A percentile compares a stretch with the other conserved stretches of the same genome.
phyloP scores from a whole-genome alignment of 2,797 vertebrate species.

The Mormyrops boulengeri region DNA sequence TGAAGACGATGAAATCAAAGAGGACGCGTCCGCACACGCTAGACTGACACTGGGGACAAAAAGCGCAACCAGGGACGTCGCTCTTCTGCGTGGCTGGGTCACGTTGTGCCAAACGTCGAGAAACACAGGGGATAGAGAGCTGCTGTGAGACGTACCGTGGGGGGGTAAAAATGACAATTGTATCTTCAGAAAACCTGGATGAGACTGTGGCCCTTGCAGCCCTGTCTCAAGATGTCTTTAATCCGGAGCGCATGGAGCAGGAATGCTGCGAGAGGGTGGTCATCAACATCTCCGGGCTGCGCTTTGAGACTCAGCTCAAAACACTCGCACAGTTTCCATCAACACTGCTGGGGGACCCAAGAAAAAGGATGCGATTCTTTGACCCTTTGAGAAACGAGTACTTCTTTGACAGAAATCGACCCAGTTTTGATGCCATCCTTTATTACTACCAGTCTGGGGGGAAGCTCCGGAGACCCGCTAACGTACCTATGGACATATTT shows the following conservation, averaged over 20 bases:
- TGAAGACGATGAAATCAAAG: constrained; percentile 46
- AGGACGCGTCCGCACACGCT: constrained; percentile 45
- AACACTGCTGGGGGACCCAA: constrained; percentile 82
- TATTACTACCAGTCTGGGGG: constrained; percentile 92
- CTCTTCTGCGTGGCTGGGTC: constrained; percentile 36
- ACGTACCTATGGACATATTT: constrained; percentile 87
- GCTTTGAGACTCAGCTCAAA: constrained; percentile 86
- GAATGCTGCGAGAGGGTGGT: constrained; percentile 80
- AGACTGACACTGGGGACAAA: constrained; percentile 34
- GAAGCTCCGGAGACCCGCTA: constrained; percentile 76
- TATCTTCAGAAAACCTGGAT: constrained; percentile 65
- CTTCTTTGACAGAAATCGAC: constrained; percentile 88
- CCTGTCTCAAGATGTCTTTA: constrained; percentile 54
- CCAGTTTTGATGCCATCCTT: constrained; percentile 88
- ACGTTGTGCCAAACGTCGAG: constrained; percentile 18
- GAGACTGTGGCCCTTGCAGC: constrained; percentile 54
- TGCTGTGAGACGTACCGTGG: constrained; percentile 44
- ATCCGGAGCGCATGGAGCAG: constrained; percentile 60
- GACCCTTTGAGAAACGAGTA: constrained; percentile 84
- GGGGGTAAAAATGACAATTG: constrained; percentile 64
- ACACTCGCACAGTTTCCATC: constrained; percentile 81
- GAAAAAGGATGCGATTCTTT: constrained; percentile 82
- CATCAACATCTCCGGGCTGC: constrained; percentile 88
- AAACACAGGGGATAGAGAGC: constrained; percentile 36
- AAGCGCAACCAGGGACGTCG: constrained; percentile 31